phyloP scores from a whole-genome alignment of 2,797 vertebrate genomes.

The Halcyon badia region DNA sequence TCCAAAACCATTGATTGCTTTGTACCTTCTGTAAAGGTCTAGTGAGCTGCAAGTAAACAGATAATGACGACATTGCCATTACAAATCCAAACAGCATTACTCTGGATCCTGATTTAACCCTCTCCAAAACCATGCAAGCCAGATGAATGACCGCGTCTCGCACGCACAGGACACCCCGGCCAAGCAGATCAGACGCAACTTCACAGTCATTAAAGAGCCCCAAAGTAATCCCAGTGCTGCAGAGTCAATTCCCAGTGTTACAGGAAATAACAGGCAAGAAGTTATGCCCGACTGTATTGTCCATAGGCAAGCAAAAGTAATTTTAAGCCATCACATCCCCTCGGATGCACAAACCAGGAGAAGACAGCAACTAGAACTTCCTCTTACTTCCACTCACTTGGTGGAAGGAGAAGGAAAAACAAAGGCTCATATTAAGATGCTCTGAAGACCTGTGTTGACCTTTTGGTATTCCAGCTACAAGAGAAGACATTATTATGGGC shows the following conservation, averaged over 20 bases:
- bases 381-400: not conserved
- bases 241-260: not conserved
- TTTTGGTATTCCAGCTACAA: not conserved
- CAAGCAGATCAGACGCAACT: not conserved
- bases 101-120: not conserved
- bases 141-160: accelerated
- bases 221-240: accelerated
- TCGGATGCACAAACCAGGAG: accelerated
- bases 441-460: not conserved
- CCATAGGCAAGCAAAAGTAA: not conserved
- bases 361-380: not conserved
- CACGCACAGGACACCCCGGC: not conserved
- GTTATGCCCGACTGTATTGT: accelerated
- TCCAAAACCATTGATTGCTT: not conserved
- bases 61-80: accelerated
- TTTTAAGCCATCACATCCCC: not conserved
- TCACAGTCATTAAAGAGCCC: not conserved
- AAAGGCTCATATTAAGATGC: not conserved
- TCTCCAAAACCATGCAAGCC: not conserved
- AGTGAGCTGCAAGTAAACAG: not conserved
- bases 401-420: not conserved
- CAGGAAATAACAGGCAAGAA: accelerated
- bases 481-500: not conserved
- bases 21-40: not conserved
- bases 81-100: not conserved